phyloP scores from a whole-genome alignment of 2,797 vertebrate species.

The Megaceryle alcyon region DNA sequence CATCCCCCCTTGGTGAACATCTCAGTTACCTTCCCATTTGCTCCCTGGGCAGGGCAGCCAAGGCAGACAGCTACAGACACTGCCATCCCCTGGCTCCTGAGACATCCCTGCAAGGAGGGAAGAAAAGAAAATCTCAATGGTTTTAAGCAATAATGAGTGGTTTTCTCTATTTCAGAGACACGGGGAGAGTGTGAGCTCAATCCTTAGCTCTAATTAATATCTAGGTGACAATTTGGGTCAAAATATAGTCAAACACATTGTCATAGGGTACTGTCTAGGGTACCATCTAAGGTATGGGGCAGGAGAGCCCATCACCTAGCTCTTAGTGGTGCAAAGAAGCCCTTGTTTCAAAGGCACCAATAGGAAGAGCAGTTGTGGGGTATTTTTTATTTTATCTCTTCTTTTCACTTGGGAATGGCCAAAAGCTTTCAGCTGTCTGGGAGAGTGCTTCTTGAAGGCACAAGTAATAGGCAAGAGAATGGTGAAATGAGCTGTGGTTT shows the following conservation, averaged over 20 bases:
- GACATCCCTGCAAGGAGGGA: not conserved
- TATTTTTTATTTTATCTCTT: not conserved
- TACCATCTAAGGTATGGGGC: not conserved
- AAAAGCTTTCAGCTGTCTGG: not conserved
- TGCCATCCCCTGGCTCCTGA: rapidly evolving
- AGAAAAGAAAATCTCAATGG: not conserved
- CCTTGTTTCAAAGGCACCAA: not conserved
- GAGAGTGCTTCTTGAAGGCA: not conserved
- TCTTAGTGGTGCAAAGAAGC: not conserved
- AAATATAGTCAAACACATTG: not conserved
- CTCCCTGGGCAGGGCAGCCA: rapidly evolving
- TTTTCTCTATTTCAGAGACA: not conserved
- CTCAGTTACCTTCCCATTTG: not conserved
- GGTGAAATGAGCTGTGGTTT: not conserved
- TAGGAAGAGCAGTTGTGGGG: not conserved
- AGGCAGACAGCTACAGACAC: not conserved
- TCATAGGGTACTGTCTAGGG: not conserved
- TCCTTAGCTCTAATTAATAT: not conserved
- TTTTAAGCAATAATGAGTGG: rapidly evolving
- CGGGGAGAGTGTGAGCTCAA: not conserved
- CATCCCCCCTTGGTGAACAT: not conserved
- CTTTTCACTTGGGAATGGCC: not conserved
- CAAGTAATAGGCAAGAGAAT: not conserved
- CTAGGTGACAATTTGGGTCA: not conserved
- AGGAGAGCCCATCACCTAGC: not conserved